Evolutionary conservation across 2,888 invertebrate species (phyloP).

Genomic region (Acronicta alni): DNA sequence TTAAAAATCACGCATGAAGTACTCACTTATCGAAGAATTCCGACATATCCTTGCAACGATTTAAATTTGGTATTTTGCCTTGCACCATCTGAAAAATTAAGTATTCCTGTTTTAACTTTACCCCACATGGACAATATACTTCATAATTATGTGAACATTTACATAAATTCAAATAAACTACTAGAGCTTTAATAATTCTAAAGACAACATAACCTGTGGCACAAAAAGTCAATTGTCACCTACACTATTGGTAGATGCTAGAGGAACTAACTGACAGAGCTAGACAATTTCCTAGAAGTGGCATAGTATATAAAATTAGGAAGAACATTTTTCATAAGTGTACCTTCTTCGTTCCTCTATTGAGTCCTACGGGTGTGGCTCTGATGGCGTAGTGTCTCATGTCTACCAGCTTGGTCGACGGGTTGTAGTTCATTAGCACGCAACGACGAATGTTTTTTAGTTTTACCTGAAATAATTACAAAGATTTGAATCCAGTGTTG

Average conservation of each 20-base stretch:
- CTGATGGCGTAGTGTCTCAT: slow-evolving; percentile 98
- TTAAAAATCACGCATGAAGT: too few relatives aligned
- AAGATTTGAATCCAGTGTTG: too few relatives aligned
- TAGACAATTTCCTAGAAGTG: background rate
- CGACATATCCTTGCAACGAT: slow-evolving; percentile 94
- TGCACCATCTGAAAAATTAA: slow-evolving; percentile 91
- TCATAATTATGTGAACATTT: too few relatives aligned
- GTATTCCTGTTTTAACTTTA: too few relatives aligned
- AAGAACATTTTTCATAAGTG: background rate
- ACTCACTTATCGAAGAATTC: slow-evolving; percentile 96
- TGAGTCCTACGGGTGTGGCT: slow-evolving; percentile 96
- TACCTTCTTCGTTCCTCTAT: slow-evolving; percentile 96
- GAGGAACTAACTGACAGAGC: too few relatives aligned
- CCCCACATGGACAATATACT: too few relatives aligned
- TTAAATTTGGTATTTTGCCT: slow-evolving; percentile 97
- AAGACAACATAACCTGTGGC: too few relatives aligned
- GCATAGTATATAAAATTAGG: background rate
- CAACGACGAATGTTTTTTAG: slow-evolving; percentile 96
- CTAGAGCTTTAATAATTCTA: too few relatives aligned
- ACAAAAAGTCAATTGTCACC: too few relatives aligned
- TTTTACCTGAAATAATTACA: slow-evolving; percentile 91
- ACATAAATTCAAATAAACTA: too few relatives aligned
- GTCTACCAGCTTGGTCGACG: slow-evolving; percentile 95
- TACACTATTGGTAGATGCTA: too few relatives aligned
- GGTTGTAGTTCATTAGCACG: slow-evolving; percentile 96